Conservation (phyloP, 1,140 invertebrate genomes). For the Zelostemma sp. region DNA sequence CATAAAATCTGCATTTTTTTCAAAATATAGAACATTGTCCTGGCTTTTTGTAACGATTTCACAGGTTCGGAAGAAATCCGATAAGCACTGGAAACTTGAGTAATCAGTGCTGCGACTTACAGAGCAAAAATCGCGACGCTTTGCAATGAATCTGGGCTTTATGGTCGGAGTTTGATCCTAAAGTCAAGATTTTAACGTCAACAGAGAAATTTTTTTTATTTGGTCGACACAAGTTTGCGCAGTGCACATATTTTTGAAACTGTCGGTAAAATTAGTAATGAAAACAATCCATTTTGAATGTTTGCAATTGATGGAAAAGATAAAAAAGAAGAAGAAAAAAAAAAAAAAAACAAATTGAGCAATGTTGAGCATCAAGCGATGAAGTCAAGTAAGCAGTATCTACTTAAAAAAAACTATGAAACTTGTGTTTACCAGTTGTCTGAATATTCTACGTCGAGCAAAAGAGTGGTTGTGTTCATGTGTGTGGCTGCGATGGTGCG, state of each 20-base stretch:
- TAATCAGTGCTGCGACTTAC: constrained; percentile 8
- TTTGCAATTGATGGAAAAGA: too few relatives aligned
- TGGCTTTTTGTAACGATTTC: constrained; percentile 41
- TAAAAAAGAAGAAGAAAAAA: too few relatives aligned
- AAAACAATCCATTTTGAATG: too few relatives aligned
- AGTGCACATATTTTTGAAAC: constrained; percentile 1
- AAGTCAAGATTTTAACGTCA: constrained; percentile 19
- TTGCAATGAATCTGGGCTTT: constrained; percentile 21
- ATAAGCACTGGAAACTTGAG: constrained; percentile 12
- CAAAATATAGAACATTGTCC: constrained; percentile 27
- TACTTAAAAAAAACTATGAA: too few relatives aligned
- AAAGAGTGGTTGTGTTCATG: constrained; percentile 65
- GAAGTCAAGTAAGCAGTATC: too few relatives aligned
- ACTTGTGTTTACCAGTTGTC: constrained; percentile 73
- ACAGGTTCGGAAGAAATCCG: constrained; percentile 37
- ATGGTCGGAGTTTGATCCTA: constrained; percentile 17
- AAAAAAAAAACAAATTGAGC: too few relatives aligned
- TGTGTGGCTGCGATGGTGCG: constrained; percentile 62
- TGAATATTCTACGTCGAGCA: constrained; percentile 68
- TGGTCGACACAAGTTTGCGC: constrained; percentile 74
- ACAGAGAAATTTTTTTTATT: constrained; percentile 41
- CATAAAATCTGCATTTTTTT: neutral
- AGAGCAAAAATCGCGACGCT: constrained; percentile 18
- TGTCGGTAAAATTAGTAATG: too few relatives aligned
- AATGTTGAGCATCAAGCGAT: too few relatives aligned